Percentiles rank a stretch among this genome's conserved stretches.
These are phyloP conservation scores for Dyspetes luteomarginatus DNA, from an alignment of 2,888 invertebrate genomes.

Conservation along the genomic window DNA sequence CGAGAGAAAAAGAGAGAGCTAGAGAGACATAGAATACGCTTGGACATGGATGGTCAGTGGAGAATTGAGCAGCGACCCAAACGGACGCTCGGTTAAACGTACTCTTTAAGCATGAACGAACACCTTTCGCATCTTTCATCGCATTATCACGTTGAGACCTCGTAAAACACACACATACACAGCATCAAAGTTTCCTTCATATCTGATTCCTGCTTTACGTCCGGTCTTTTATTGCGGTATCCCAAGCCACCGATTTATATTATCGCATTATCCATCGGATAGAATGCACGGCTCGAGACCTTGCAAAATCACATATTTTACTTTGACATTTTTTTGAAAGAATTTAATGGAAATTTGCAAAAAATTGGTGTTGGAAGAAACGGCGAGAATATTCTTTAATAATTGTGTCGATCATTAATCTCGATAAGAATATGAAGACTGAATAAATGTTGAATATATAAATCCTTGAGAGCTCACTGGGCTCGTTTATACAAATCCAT, in stretches of 20 bases:
- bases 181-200: conserved; percentile 53
- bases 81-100: conserved; percentile 76
- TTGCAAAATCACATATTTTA: neutral
- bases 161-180: conserved; percentile 76
- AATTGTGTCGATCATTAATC: no score
- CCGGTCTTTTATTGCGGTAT: conserved; percentile 30
- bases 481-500: no score
- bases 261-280: conserved; percentile 19
- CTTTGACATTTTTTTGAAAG: neutral
- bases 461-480: no score
- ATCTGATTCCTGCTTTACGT: conserved; percentile 39
- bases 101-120: conserved; percentile 81
- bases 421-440: no score
- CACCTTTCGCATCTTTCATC: conserved; percentile 82
- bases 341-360: conserved; percentile 21
- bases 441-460: no score
- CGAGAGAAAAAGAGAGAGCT: no score
- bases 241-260: conserved; percentile 32
- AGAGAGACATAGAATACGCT: conserved; percentile 63
- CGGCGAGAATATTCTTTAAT: no score
- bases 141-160: conserved; percentile 79
- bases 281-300: neutral
- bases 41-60: conserved; percentile 56
- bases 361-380: no score
- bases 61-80: conserved; percentile 70